A percentile compares a stretch with the other conserved stretches of the same genome.
Conservation (phyloP, 2,113 vertebrate species). For the Holacanthus passer region DNA sequence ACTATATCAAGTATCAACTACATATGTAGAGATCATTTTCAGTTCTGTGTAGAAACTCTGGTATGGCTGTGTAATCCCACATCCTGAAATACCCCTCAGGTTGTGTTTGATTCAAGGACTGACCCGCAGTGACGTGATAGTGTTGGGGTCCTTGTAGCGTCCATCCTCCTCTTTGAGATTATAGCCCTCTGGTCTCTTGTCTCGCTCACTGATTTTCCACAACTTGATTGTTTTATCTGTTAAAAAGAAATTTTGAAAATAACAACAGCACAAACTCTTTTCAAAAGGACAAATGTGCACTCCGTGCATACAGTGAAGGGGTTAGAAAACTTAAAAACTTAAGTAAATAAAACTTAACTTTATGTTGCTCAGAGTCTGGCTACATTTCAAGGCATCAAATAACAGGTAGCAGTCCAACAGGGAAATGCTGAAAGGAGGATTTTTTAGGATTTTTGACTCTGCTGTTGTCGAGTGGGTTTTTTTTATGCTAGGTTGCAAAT, state of each 20-base stretch:
- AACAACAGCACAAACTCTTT: neutral
- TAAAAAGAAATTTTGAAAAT: neutral
- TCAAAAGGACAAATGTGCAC: neutral
- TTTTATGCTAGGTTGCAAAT: too few relatives aligned
- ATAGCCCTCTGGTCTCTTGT: constrained; percentile 97
- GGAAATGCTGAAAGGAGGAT: neutral
- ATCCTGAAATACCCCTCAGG: neutral
- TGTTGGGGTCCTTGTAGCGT: constrained; percentile 83
- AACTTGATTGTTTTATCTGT: constrained; percentile 99
- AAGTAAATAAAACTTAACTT: too few relatives aligned
- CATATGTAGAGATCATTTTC: neutral
- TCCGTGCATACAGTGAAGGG: neutral
- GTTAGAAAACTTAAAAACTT: neutral
- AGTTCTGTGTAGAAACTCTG: neutral
- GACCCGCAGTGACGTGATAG: constrained; percentile 83
- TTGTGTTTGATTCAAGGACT: constrained; percentile 21
- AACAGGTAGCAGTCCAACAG: neutral
- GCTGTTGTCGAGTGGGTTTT: neutral
- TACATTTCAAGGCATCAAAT: neutral
- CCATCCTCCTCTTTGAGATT: constrained; percentile 91
- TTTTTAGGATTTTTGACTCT: neutral
- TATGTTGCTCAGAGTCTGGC: neutral
- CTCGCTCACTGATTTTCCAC: constrained; percentile 99
- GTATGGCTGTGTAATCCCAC: neutral
- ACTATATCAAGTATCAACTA: neutral